Base-by-base conservation (phyloP, 2,888 invertebrate species). In the Gari tellinella region DNA sequence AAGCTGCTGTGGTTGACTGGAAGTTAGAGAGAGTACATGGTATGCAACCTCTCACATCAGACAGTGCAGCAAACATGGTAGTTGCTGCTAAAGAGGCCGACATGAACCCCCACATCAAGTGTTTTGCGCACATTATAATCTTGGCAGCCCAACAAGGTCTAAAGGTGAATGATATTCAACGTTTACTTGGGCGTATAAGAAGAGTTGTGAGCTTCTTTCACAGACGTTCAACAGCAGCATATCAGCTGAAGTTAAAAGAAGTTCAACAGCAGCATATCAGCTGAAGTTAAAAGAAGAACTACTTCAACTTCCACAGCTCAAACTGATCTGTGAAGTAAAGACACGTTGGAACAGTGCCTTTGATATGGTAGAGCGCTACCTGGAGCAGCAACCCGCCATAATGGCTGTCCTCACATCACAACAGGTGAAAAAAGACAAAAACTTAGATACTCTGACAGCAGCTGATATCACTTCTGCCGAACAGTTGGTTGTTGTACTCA, bases 341-440 rank as follows among this genome's bases (percentile, higher is more conserved):
- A 69, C 60, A 12, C 19, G 72, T 21, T 80, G 68, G 73, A 77
- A 78, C 21, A 43, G 56, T 43, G 56, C 51, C 15, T 55, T 10
- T 55, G 53, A 55, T 2, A 77, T 69, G 73, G 23, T 69, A 10
- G 43, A 57, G 21, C 23, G 72, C 17, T 77, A 46, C 38, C 37
- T 77, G n/a, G 65, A 73, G 25, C 72, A 69, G 23, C 72, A 73
- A n/a, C 31, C 68, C 5, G 68, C 72, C 26, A 52, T 77, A n/a
- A 41, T 62, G 31, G 64, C 77, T 19, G 23, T 60, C 15, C 55
- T 72, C 31, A 46, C 51, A 26, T 43, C 48, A 43, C 43, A 17
- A 23, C 56, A 65, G 15, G 23, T 67, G 19, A 49, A 62, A 17
- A 45, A 57, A 48, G 51, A 62, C 19, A 51, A 31, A 26, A 67